phyloP scores from a whole-genome alignment of 2,113 vertebrate genomes.

The Scartelaos histophorus region DNA sequence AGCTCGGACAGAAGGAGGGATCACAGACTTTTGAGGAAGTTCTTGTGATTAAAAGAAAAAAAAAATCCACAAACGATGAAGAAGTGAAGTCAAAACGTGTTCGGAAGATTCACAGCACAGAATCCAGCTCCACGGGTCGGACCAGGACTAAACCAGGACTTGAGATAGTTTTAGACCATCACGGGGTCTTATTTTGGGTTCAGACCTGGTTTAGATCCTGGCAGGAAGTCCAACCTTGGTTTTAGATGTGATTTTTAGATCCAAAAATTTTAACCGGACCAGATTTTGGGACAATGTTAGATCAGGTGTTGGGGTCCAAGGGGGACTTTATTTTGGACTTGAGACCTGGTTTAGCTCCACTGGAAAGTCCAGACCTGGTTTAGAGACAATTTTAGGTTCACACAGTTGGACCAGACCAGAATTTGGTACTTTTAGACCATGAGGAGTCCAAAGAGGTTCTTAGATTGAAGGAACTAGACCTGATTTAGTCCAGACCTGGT shows the following conservation, averaged over 20 bases:
- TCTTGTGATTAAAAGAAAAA: slow-evolving; percentile 27
- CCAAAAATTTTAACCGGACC: background rate
- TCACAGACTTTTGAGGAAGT: slow-evolving; percentile 34
- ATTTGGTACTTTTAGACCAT: background rate
- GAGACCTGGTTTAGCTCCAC: slow-evolving; percentile 16
- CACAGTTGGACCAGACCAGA: background rate
- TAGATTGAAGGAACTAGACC: no score
- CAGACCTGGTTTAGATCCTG: slow-evolving; percentile 11
- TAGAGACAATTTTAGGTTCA: background rate
- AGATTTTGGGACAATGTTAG: background rate
- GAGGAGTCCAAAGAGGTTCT: slow-evolving; percentile 5
- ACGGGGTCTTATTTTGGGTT: background rate
- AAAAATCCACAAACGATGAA: slow-evolving; percentile 20
- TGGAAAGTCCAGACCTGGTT: background rate
- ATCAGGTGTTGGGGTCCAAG: background rate
- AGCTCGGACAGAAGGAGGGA: slow-evolving; percentile 24
- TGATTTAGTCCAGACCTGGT: no score
- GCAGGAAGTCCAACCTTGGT: background rate
- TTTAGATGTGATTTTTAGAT: background rate
- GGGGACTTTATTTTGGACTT: background rate
- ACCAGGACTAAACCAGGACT: background rate
- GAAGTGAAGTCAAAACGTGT: slow-evolving; percentile 7
- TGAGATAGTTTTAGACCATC: background rate
- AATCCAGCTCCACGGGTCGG: slow-evolving; percentile 50
- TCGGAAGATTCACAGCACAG: slow-evolving; percentile 40